Percentiles rank a stretch among this genome's conserved stretches.
These are phyloP conservation scores for Bufotes viridis DNA, from an alignment of 2,797 vertebrate species.

Conservation along the genomic window DNA sequence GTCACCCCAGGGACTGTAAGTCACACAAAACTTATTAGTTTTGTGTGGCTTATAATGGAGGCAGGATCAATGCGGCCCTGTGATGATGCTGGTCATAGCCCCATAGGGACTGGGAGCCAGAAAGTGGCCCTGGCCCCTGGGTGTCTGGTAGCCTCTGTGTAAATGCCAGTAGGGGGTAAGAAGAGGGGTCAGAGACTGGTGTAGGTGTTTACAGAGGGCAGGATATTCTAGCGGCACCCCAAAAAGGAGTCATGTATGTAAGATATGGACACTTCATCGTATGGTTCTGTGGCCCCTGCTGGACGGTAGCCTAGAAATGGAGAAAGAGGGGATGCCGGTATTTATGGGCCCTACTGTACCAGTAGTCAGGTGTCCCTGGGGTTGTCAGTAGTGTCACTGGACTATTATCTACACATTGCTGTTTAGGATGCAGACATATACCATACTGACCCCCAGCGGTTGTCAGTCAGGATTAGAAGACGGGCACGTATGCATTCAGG, in stretches of 20 bases:
- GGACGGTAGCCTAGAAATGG: not conserved
- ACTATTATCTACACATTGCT: too few relatives aligned
- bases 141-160: not conserved
- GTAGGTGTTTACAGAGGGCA: too few relatives aligned
- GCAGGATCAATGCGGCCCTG: not conserved
- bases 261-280: too few relatives aligned
- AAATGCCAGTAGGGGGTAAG: too few relatives aligned
- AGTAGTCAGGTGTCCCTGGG: too few relatives aligned
- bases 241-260: too few relatives aligned
- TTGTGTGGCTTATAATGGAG: not conserved
- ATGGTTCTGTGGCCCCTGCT: not conserved
- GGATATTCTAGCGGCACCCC: too few relatives aligned
- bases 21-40: not conserved
- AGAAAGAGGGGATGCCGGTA: too few relatives aligned
- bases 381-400: too few relatives aligned
- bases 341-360: too few relatives aligned
- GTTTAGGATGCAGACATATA: too few relatives aligned
- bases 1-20: not conserved
- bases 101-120: not conserved
- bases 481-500: not conserved
- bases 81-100: not conserved
- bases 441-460: not conserved
- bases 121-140: not conserved
- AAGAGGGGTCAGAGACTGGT: too few relatives aligned
- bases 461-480: constrained; percentile 6